A percentile compares a stretch with the other conserved stretches of the same genome.
phyloP scores from a whole-genome alignment of 2,888 invertebrate species.

The Xylota sylvarum region DNA sequence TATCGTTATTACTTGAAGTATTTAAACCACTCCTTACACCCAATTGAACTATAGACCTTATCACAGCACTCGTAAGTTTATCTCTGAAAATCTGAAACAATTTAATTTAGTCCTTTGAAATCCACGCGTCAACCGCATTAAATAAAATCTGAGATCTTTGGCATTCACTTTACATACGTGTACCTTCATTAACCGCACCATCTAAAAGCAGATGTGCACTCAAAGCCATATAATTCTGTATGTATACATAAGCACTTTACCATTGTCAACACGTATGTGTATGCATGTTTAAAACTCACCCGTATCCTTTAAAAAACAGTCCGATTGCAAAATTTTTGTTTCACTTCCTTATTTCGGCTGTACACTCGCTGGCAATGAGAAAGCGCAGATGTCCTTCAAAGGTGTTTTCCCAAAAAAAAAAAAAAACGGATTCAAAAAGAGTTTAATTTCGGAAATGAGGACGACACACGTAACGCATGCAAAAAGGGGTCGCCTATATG shows the following conservation, averaged over 20 bases:
- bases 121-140: slow-evolving; percentile 55
- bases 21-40: slow-evolving; percentile 2
- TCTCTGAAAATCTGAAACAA: slow-evolving; percentile 35
- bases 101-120: slow-evolving; percentile 55
- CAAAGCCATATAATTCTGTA: background rate
- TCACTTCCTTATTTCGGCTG: slow-evolving; percentile 73
- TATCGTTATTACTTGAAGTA: background rate
- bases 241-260: slow-evolving; percentile 48
- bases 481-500: slow-evolving; percentile 79
- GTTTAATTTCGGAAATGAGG: slow-evolving; percentile 76
- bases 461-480: slow-evolving; percentile 77
- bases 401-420: slow-evolving; percentile 79
- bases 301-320: slow-evolving; percentile 62
- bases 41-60: slow-evolving; percentile 33
- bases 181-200: slow-evolving; percentile 47
- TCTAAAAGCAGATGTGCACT: slow-evolving; percentile 60
- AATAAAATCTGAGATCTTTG: slow-evolving; percentile 49
- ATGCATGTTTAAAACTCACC: slow-evolving; percentile 57
- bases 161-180: slow-evolving; percentile 52
- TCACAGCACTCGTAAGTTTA: background rate
- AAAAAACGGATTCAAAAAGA: slow-evolving; percentile 65
- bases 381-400: slow-evolving; percentile 83
- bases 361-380: slow-evolving; percentile 71
- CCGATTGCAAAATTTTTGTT: slow-evolving; percentile 77
- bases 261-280: slow-evolving; percentile 49